Evolutionary conservation across 2,888 invertebrate species (phyloP).

Genomic region (Pterostichus niger): DNA sequence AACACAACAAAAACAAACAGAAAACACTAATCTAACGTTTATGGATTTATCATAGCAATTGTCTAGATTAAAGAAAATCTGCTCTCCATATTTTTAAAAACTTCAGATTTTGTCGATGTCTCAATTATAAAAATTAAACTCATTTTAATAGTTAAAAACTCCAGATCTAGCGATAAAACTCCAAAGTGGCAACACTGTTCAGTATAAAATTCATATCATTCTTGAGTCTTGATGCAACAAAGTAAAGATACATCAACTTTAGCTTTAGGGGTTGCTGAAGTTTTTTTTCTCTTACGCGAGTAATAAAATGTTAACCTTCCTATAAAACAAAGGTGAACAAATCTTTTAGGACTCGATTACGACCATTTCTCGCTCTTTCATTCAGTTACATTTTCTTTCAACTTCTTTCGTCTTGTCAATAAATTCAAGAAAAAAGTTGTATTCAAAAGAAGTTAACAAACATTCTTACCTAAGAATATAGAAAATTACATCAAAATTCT

Average conservation of each 20-base stretch:
- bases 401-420: constrained; percentile 37
- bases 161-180: too few relatives aligned
- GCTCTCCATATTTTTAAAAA: too few relatives aligned
- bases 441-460: constrained; percentile 45
- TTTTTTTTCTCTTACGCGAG: constrained; percentile 3
- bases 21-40: too few relatives aligned
- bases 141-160: too few relatives aligned
- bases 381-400: constrained; percentile 45
- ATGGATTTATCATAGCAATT: too few relatives aligned
- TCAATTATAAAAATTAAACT: too few relatives aligned
- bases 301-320: constrained; percentile 53
- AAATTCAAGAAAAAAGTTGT: constrained; percentile 46
- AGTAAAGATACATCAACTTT: neutral
- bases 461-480: constrained; percentile 27
- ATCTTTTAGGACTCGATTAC: constrained; percentile 55
- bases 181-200: too few relatives aligned
- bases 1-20: too few relatives aligned
- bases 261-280: constrained; percentile 4
- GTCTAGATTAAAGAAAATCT: too few relatives aligned
- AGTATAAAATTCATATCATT: neutral
- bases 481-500: constrained; percentile 45
- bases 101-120: too few relatives aligned
- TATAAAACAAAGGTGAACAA: constrained; percentile 52
- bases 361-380: constrained; percentile 38
- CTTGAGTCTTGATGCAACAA: neutral